Base-by-base conservation (phyloP, 2,888 invertebrate genomes). In the Tryphoninae sp. region DNA sequence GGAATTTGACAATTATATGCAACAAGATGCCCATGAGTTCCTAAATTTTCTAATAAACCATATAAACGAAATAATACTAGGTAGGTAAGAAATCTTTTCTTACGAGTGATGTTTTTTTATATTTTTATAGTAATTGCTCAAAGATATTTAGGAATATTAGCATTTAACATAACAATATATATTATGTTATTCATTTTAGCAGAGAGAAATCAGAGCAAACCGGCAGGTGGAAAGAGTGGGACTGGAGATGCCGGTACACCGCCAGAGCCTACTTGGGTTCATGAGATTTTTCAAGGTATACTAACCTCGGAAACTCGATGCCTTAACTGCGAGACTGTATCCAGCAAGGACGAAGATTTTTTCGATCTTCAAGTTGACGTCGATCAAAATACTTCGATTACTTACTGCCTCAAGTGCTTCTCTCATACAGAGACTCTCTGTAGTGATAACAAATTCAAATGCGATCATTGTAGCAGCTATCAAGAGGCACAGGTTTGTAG, bases 21-120 rank as follows among this genome's bases (percentile, higher is more conserved):
- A 99, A 92, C 99, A 99, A 93, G 99, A 99, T 95, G 99, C 99
- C 67, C 99, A 99, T 92, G 99, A 99, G 92, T 99, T 99, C 93
- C 94, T 99, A 84, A 99, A 99, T 93, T 99, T 99, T 93, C 94
- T 99, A 83, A 97, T 99, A 85, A 99, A 99, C 93, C 98, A 98
- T 91, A 98, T 99, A 89, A 98, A 98, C 93, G 99, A 99, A 94
- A 98, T 98, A 88, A 97, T 99, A 89, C 94, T 98, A 93, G 98
- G 98, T 96, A 93, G 94, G 94, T 61, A 71, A 65, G 45, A 19
- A 40, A 76, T 19, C 76, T 1, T 11, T 26, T 26, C 11, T 23
- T n/a, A 59, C 7, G 78, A n/a, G 6, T 40, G 19, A 69, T 55
- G 53, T 67, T 73, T 71, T 65, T 67, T 49, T 64, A 23, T 58